Base-by-base conservation (phyloP, 2,797 vertebrate genomes). In the Eidolon dupreanum region DNA sequence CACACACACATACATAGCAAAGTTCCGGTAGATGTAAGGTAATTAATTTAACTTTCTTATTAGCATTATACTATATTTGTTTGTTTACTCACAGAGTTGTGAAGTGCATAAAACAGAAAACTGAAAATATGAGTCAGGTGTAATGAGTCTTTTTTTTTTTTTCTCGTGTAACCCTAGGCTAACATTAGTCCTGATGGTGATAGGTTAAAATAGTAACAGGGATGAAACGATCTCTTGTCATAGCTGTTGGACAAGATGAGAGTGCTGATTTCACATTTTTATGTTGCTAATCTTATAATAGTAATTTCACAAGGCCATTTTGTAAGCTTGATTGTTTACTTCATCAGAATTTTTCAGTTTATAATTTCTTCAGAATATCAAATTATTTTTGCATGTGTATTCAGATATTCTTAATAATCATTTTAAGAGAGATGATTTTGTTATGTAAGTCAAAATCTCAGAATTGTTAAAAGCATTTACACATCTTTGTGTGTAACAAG, bases 401-500 rank as follows among this genome's bases (percentile, higher is more conserved):
- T 81, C 11, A 17, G 20, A 28, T 1, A 71, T 41, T 16, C 22
- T 36, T 83, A 70, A 55, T 11, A 36, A n/a, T 68, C 33, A 90
- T 41, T 93, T 93, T 85, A 88, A 77, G 70, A 79, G 20, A 49
- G 33, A 57, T 24, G 1, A 16, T 91, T 96, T 88, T 85, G 28
- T 3, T 49, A 13, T 1, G 4, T 41, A 68, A 63, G 41, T 41
- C 22, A 36, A 15, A 87, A 71, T 16, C 11, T 65, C 41, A 59
- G 20, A 59, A 59, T 28, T 86, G 22, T 83, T 87, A 9, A 66
- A 74, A 88, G 24, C 2, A 53, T 2, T 55, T 41, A 24, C 10
- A 43, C 17, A 65, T 68, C 46, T 51, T 20, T 12, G 5, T 57
- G 16, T 77, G 11, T n/a, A 55, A 26, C 33, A 59, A 68, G 49